Base-by-base conservation (phyloP, 1,140 invertebrate genomes). In the Ditylenchus dipsaci region DNA sequence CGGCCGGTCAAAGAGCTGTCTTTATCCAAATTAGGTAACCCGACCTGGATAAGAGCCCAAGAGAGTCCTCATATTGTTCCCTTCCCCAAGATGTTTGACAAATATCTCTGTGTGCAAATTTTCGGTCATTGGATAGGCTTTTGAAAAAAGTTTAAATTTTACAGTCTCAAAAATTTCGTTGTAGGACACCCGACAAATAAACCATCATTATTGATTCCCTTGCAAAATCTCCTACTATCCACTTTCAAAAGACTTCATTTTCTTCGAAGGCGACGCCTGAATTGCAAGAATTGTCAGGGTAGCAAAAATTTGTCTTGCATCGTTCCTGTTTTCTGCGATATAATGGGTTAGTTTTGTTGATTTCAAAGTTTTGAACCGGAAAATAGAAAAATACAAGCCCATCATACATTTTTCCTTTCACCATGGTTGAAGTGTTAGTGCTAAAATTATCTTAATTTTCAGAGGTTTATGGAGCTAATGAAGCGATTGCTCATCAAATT, bases 271-370 rank as follows among this genome's bases (percentile, higher is more conserved):
- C n/a, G 49, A 53, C 49, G 49, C 49, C 49, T 53, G 49, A 61
- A 61, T 61, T 61, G 19, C 59, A 29, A 61, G 38, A 21, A n/a
- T 61, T 30, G 19, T 33, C 27, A 43, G 38, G 59, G n/a, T 21
- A 61, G 29, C 13, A 21, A 3, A 29, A 61, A 33, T 61, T 61
- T 61, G 59, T 61, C 59, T 61, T 30, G 21, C 59, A 61, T 61
- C 59, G 59, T 30, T 61, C 29, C 5, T 19, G 23, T 53, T 21
- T n/a, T 11, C 3, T 26, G 49, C 49, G n/a, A 21, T 21, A 3
- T 7, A 53, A 53, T 53, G 49, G 49, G 49, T 53, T 17, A 53
- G 49, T 53, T 53, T 53, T 17, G 49, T 26, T 26, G 49, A 53
- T 53, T 45, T 26, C n/a, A 53, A 17, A 53, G n/a, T 21, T 53